A percentile compares a stretch with the other conserved stretches of the same genome.
phyloP scores from a whole-genome alignment of 2,888 invertebrate genomes.

The Corythucha ciliata region DNA sequence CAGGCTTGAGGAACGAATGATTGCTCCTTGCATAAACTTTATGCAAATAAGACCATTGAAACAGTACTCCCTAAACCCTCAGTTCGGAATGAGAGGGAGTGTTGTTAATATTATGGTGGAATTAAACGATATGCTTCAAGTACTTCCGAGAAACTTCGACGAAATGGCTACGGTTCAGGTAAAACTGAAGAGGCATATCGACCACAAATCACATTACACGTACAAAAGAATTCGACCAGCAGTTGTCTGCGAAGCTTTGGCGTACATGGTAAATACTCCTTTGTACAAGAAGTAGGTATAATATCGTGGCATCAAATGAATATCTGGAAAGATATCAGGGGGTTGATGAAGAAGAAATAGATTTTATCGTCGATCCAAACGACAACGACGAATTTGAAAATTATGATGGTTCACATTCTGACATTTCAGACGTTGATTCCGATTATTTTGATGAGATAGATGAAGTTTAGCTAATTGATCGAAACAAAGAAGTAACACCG shows the following conservation, averaged over 20 bases:
- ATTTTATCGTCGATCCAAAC: not conserved
- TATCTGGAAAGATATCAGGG: not conserved
- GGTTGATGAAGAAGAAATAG: too few relatives aligned
- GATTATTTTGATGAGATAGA: slow-evolving; percentile 12
- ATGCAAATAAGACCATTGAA: slow-evolving; percentile 9
- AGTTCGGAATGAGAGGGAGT: slow-evolving; percentile 6
- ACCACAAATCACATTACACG: not conserved
- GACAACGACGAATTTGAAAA: not conserved
- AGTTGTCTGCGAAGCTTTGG: slow-evolving; percentile 10
- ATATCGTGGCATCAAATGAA: not conserved
- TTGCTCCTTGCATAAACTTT: slow-evolving; percentile 13
- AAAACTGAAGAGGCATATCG: slow-evolving; percentile 1
- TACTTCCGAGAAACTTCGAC: slow-evolving; percentile 13
- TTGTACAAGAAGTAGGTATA: too few relatives aligned
- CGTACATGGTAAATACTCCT: not conserved
- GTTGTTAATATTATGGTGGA: slow-evolving; percentile 18
- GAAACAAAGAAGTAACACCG: not conserved
- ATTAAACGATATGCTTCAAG: slow-evolving; percentile 3
- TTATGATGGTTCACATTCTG: not conserved
- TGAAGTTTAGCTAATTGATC: not conserved
- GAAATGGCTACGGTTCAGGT: slow-evolving; percentile 9
- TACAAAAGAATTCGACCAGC: slow-evolving; percentile 10
- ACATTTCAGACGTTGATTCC: not conserved
- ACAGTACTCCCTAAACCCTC: slow-evolving; percentile 5
- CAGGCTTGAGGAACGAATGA: slow-evolving; percentile 18